Base-by-base conservation (phyloP, 2,888 invertebrate species). In the Bellardia bayeri region DNA sequence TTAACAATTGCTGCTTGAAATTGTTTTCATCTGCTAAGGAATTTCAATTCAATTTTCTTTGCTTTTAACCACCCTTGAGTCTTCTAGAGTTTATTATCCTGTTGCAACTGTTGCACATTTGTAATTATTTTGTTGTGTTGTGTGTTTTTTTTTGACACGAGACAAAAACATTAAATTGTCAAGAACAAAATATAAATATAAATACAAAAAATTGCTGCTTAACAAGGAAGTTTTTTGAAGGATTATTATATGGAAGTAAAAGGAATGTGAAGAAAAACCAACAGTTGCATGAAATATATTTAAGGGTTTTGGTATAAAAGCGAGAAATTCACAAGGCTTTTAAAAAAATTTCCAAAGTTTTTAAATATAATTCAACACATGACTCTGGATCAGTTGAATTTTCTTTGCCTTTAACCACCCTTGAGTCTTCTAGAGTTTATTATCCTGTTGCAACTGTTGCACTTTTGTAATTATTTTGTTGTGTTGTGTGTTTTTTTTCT, bases 391-490 rank as follows among this genome's bases (percentile, higher is more conserved):
- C 37, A 37, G 33, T 5, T 33, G n/a, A n/a, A n/a, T n/a, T n/a
- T n/a, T n/a, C 45, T 14, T 33, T 33, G 1, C 7, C 16, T 7
- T 14, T 45, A 45, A 45, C 9, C 3, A 14, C 14, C 11, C 45
- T 45, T 45, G 45, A 23, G 8, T 51, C 23, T 56, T 16, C 9
- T 56, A 4, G 7, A 40, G n/a, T 40, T 16, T 71, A 14, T 49
- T 69, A 69, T 71, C 54, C 71, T 71, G 40, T 2, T 45, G 78
- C 78, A 78, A 78, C 78, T 78, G 78, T 78, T 78, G 78, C 78
- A 66, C 14, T 78, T 54, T 56, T 63, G 75, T 63, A 75, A 75
- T 75, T 56, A 66, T 54, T 78, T 56, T 49, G 16, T n/a, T 76
- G 11, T 14, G 3, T 14, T 61, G 11, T 30, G 23, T n/a, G n/a